phyloP scores from a whole-genome alignment of 2,888 invertebrate genomes.

The Thereva unica region DNA sequence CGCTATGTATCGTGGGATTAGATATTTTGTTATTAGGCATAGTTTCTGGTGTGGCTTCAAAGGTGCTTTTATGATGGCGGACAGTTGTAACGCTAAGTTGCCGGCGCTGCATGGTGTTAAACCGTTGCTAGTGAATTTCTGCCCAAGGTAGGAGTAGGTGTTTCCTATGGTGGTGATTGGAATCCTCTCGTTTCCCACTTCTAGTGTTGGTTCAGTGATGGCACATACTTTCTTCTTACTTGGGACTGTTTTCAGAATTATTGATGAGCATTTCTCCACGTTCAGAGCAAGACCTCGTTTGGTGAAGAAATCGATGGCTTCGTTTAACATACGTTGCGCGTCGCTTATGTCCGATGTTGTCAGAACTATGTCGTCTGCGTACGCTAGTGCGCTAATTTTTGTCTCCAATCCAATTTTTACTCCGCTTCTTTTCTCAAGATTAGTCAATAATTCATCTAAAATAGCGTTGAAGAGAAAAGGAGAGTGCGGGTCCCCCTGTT shows the following conservation, averaged over 20 bases:
- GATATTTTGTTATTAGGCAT: background rate
- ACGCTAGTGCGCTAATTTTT: background rate
- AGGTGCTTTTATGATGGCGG: background rate
- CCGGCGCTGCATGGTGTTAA: background rate
- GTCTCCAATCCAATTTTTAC: background rate
- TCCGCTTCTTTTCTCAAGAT: no score
- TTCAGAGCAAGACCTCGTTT: background rate
- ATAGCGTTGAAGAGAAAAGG: no score
- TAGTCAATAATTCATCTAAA: no score
- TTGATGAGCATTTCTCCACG: background rate
- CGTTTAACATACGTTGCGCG: background rate
- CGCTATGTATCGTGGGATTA: background rate
- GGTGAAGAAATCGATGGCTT: background rate
- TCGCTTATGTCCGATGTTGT: background rate
- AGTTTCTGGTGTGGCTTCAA: slow-evolving; percentile 12
- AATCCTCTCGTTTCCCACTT: background rate
- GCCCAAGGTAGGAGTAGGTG: background rate
- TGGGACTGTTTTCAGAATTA: background rate
- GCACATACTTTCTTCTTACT: background rate
- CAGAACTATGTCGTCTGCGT: slow-evolving; percentile 1
- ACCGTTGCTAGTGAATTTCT: background rate
- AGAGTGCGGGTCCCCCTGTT: no score
- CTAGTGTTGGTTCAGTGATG: background rate
- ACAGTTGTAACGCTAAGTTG: background rate
- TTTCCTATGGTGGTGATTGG: background rate